These are phyloP conservation scores for Vimba vimba DNA, from an alignment of 2,113 vertebrate genomes.

Conservation along the genomic window DNA sequence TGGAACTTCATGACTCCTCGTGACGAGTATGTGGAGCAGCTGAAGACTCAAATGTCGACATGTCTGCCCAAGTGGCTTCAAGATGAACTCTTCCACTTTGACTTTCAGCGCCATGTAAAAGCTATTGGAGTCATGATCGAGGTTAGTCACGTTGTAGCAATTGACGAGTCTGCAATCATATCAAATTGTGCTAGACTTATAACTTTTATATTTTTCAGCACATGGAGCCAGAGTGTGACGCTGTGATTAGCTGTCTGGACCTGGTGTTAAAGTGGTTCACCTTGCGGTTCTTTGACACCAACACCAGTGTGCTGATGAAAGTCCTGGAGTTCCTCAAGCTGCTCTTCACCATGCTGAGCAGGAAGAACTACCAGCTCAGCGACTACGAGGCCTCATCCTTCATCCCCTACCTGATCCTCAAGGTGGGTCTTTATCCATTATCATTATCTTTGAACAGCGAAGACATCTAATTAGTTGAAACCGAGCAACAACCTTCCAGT, in stretches of 20 bases:
- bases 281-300: conserved; percentile 96
- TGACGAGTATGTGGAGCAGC: conserved; percentile 95
- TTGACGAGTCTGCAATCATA: neutral
- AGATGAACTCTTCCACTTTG: conserved; percentile 95
- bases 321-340: conserved; percentile 94
- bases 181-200: neutral
- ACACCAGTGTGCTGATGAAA: conserved; percentile 97
- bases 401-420: conserved; percentile 93
- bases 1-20: conserved; percentile 97
- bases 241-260: conserved; percentile 91
- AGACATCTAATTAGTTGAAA: neutral
- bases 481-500: too few species aligned
- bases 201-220: conserved; percentile 73
- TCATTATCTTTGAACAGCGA: neutral
- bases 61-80: conserved; percentile 94
- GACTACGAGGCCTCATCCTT: conserved; percentile 96
- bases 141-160: conserved; percentile 69
- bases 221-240: conserved; percentile 91
- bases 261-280: conserved; percentile 97
- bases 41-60: conserved; percentile 93
- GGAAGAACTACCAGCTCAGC: conserved; percentile 90
- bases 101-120: conserved; percentile 97
- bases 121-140: conserved; percentile 92
- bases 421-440: conserved; percentile 75
- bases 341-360: conserved; percentile 86